Evolutionary conservation across 2,113 vertebrate genomes (phyloP).

Genomic region (Pteropus alecto): DNA sequence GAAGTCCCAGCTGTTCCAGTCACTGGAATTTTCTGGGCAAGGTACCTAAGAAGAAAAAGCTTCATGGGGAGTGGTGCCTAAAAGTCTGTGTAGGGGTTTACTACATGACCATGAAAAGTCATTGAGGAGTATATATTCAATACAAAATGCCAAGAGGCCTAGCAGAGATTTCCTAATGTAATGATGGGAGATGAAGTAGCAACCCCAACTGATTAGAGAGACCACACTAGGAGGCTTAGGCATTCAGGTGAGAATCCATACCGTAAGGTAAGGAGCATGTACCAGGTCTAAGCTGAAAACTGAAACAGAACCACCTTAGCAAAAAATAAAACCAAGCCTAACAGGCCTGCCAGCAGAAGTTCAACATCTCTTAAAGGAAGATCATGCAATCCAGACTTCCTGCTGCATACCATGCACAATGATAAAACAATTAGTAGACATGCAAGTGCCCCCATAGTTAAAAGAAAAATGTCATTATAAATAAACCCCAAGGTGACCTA

Average conservation of each 20-base stretch:
- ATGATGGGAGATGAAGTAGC: not conserved
- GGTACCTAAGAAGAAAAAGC: not conserved
- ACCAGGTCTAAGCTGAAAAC: not conserved
- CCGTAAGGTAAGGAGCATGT: not conserved
- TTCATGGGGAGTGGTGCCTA: not conserved
- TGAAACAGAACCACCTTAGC: not conserved
- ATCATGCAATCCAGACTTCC: not conserved
- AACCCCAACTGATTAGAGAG: not conserved
- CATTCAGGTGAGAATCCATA: not conserved
- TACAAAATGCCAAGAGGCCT: not conserved
- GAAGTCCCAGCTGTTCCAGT: not conserved
- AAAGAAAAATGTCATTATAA: not conserved
- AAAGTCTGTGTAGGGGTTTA: not conserved
- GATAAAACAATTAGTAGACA: not conserved
- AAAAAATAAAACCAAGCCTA: not conserved
- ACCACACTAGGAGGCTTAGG: not conserved
- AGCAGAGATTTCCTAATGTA: not conserved
- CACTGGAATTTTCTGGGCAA: not conserved
- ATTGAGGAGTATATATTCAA: not conserved
- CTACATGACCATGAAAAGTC: not conserved
- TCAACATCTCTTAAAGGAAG: not conserved
- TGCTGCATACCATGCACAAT: not conserved
- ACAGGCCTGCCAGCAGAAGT: not conserved
- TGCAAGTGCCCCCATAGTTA: not conserved
- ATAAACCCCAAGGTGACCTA: not conserved